These are phyloP conservation scores for Dascyllus trimaculatus DNA, from an alignment of 2,113 vertebrate genomes.

Conservation along the genomic window DNA sequence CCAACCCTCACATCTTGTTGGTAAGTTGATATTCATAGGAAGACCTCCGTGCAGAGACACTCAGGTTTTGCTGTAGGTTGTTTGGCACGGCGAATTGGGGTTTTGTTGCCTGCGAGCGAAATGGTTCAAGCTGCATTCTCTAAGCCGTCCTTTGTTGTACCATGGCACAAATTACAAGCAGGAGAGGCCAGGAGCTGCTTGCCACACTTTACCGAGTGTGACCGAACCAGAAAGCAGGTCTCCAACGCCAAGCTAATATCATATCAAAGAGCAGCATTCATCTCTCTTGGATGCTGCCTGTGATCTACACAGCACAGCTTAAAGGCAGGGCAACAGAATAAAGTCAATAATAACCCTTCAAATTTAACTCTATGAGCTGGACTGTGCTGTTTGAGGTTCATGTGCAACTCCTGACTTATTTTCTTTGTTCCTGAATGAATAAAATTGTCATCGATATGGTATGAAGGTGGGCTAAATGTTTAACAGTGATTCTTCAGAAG, in stretches of 20 bases:
- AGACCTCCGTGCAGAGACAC: conserved; percentile 30
- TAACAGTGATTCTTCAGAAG: not conserved
- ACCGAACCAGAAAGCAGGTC: conserved; percentile 32
- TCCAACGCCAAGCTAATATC: conserved; percentile 40
- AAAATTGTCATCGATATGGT: not conserved
- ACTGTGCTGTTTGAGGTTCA: not conserved
- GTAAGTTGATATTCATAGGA: conserved; percentile 45
- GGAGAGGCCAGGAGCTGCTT: conserved; percentile 31
- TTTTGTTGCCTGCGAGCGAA: conserved; percentile 30
- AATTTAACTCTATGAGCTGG: conserved; percentile 4
- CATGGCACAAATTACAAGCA: conserved; percentile 21
- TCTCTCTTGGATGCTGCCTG: conserved; percentile 37
- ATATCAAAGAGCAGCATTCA: conserved; percentile 42
- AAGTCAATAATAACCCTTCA: conserved; percentile 22
- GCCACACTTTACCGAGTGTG: conserved; percentile 41
- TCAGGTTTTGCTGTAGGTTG: conserved; percentile 26
- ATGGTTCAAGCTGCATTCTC: conserved; percentile 30
- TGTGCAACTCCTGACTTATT: not conserved
- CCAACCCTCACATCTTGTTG: not conserved
- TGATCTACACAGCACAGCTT: not conserved
- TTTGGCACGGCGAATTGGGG: not conserved
- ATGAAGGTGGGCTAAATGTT: conserved; percentile 25
- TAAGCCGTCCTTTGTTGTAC: conserved; percentile 36
- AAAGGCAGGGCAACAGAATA: conserved; percentile 33
- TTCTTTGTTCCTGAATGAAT: conserved; percentile 23